These are phyloP conservation scores for Nemotelus nigrinus DNA, from an alignment of 2,888 invertebrate genomes.

Conservation along the genomic window DNA sequence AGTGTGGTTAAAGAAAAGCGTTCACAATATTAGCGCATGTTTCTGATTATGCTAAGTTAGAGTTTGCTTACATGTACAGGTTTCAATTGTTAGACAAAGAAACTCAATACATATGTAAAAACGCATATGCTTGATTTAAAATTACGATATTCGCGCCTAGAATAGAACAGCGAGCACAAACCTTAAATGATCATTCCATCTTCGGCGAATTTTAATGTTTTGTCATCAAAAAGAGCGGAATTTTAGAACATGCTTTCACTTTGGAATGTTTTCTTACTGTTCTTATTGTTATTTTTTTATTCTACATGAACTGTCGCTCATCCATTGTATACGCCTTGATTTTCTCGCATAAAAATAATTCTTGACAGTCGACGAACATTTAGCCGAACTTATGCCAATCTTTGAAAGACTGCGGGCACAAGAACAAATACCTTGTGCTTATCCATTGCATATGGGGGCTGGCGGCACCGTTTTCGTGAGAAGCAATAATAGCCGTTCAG, in stretches of 20 bases:
- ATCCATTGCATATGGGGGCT: slow-evolving; percentile 86
- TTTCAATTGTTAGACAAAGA: too few relatives aligned
- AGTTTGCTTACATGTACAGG: too few relatives aligned
- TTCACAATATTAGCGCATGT: too few relatives aligned
- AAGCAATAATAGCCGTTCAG: slow-evolving; percentile 71
- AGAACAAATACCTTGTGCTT: slow-evolving; percentile 90
- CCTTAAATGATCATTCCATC: slow-evolving; percentile 43
- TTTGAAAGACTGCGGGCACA: slow-evolving; percentile 92
- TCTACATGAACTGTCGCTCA: slow-evolving; percentile 23
- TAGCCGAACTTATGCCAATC: slow-evolving; percentile 95
- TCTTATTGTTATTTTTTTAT: slow-evolving; percentile 32
- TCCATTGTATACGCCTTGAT: neutral
- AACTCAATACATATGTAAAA: too few relatives aligned
- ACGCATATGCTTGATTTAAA: too few relatives aligned
- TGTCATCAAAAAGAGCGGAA: slow-evolving; percentile 34
- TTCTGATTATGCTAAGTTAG: too few relatives aligned
- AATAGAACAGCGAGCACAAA: neutral
- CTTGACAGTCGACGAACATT: slow-evolving; percentile 85
- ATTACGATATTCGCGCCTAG: too few relatives aligned
- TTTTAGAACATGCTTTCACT: slow-evolving; percentile 11
- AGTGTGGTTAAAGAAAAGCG: too few relatives aligned
- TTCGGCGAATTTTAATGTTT: slow-evolving; percentile 42
- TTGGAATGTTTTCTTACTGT: slow-evolving; percentile 34
- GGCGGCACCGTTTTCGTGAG: slow-evolving; percentile 73
- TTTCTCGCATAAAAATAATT: slow-evolving; percentile 9